Evolutionary conservation across 2,113 vertebrate species (phyloP).

Genomic region (Gymnarchus niloticus): DNA sequence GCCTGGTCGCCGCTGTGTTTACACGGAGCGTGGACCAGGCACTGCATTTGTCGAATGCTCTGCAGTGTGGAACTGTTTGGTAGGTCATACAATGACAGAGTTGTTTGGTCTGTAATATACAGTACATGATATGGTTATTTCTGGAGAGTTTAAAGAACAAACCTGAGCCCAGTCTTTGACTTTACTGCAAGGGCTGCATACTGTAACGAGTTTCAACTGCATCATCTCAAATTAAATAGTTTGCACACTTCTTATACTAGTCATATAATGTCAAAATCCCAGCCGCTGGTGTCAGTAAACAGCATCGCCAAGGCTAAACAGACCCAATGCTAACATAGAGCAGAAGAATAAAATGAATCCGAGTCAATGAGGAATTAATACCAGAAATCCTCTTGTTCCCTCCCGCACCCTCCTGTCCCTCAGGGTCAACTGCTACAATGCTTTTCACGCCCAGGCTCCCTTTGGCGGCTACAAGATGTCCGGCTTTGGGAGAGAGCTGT

Average conservation of each 20-base stretch:
- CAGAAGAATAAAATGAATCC: background rate
- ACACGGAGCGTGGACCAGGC: slow-evolving; percentile 80
- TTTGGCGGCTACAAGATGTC: slow-evolving; percentile 96
- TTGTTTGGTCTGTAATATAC: background rate
- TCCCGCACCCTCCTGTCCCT: slow-evolving; percentile 18
- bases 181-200: no score
- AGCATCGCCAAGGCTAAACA: background rate
- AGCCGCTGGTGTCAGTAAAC: background rate
- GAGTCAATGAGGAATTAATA: background rate
- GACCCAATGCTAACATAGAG: background rate
- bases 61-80: slow-evolving; percentile 90
- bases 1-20: slow-evolving; percentile 84
- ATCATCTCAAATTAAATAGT: background rate
- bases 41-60: slow-evolving; percentile 68
- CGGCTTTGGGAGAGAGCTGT: slow-evolving; percentile 92
- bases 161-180: no score
- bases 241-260: background rate
- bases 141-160: background rate
- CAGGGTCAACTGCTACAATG: slow-evolving; percentile 96
- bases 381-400: no score
- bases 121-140: background rate
- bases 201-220: no score
- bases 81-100: slow-evolving; percentile 43
- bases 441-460: slow-evolving; percentile 80
- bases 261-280: background rate